Conservation (phyloP, 2,113 vertebrate genomes). For the Cyanocitta stelleri region DNA sequence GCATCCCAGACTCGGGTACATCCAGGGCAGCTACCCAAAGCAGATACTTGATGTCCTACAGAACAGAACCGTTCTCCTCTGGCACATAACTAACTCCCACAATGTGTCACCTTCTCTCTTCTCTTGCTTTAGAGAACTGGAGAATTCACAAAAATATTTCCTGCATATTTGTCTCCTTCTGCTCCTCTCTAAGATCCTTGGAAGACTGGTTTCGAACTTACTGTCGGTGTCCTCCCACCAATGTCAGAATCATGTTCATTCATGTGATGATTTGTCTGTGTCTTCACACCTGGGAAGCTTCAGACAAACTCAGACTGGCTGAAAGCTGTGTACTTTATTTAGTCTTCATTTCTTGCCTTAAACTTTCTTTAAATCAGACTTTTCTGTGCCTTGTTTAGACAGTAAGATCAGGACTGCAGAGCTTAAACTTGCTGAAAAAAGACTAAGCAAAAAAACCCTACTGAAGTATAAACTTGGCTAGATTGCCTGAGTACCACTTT, state of each 20-base stretch:
- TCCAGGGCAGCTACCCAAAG: neutral
- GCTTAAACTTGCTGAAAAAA: neutral
- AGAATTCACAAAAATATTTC: neutral
- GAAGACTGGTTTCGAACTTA: neutral
- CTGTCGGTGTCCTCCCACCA: neutral
- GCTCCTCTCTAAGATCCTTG: neutral
- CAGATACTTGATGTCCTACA: neutral
- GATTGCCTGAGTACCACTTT: neutral
- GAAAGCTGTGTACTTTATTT: neutral
- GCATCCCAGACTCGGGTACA: neutral
- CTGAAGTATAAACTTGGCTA: neutral
- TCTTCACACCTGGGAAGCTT: neutral
- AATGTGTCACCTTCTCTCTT: neutral
- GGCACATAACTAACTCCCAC: neutral
- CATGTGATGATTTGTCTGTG: neutral
- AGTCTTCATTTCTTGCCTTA: neutral
- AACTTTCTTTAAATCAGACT: neutral
- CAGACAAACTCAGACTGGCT: neutral
- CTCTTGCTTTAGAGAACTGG: neutral
- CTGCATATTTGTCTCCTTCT: neutral
- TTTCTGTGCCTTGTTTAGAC: neutral
- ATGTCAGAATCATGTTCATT: neutral
- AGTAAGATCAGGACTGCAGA: neutral
- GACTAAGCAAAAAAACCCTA: neutral
- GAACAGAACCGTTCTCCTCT: neutral